phyloP scores from a whole-genome alignment of 2,113 vertebrate species.

The Lichenostomus cassidix region DNA sequence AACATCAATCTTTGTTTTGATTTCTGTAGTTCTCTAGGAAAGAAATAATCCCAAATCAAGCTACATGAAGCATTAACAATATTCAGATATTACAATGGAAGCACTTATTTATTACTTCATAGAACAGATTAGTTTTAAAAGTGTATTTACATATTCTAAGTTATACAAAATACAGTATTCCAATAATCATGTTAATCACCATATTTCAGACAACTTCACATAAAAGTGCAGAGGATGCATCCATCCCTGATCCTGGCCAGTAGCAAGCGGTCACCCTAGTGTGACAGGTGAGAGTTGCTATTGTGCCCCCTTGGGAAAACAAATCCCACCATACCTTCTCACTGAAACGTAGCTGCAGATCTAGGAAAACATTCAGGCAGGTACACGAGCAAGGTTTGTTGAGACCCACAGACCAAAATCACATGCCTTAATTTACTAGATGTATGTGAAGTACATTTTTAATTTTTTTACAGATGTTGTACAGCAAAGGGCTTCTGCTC shows the following conservation, averaged over 20 bases:
- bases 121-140: slow-evolving; percentile 69
- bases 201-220: slow-evolving; percentile 58
- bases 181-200: slow-evolving; percentile 63
- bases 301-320: background rate
- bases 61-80: slow-evolving; percentile 67
- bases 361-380: slow-evolving; percentile 57
- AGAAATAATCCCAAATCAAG: slow-evolving; percentile 59
- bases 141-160: slow-evolving; percentile 68
- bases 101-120: slow-evolving; percentile 70
- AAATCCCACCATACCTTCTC: slow-evolving; percentile 1
- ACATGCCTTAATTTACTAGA: slow-evolving; percentile 60
- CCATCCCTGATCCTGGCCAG: background rate
- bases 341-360: background rate
- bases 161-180: slow-evolving; percentile 72
- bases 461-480: slow-evolving; percentile 33
- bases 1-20: slow-evolving; percentile 65
- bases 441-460: background rate
- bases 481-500: slow-evolving; percentile 60
- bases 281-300: background rate
- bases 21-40: slow-evolving; percentile 52
- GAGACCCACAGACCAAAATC: slow-evolving; percentile 53
- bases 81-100: slow-evolving; percentile 69
- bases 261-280: background rate
- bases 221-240: slow-evolving; percentile 48
- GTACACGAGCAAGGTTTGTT: slow-evolving; percentile 52